phyloP scores from a whole-genome alignment of 92 coral and sea anemone species.

The Actinernus sp. region DNA sequence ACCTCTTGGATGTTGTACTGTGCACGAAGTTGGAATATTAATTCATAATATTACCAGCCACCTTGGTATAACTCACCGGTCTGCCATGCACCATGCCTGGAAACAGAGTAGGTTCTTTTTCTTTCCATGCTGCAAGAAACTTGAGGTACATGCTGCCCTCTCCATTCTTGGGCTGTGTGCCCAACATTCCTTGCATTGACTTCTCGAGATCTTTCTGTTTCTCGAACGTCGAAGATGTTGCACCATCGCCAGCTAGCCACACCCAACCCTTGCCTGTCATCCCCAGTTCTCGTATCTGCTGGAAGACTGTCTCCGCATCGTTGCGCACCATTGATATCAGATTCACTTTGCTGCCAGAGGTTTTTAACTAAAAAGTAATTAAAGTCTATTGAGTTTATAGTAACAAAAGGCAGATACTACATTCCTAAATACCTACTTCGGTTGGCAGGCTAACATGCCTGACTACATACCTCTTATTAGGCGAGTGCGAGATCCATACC shows the following conservation, averaged over 20 bases:
- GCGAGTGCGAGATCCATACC: too few species aligned
- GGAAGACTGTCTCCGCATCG: slow-evolving; percentile 98
- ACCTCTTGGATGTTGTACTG: too few species aligned
- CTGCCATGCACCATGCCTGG: slow-evolving; percentile 87
- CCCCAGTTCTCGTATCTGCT: slow-evolving; percentile 96
- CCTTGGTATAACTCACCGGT: slow-evolving; percentile 74
- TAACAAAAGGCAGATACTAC: too few species aligned
- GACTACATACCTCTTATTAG: too few species aligned
- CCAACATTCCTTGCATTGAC: slow-evolving; percentile 98
- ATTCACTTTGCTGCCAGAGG: slow-evolving; percentile 88
- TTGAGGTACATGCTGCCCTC: slow-evolving; percentile 91
- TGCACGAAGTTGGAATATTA: too few species aligned
- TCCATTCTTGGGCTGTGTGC: slow-evolving; percentile 98
- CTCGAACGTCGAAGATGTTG: slow-evolving; percentile 89
- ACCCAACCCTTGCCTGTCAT: slow-evolving; percentile 99
- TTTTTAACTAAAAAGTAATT: slow-evolving; percentile 69
- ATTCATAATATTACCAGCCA: too few species aligned
- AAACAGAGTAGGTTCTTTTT: slow-evolving; percentile 81
- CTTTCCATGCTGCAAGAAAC: slow-evolving; percentile 88
- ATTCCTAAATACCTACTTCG: too few species aligned
- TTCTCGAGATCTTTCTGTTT: slow-evolving; percentile 84
- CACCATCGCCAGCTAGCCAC: slow-evolving; percentile 97
- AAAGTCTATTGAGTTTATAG: too few species aligned
- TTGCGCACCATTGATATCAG: slow-evolving; percentile 96
- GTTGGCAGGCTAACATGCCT: too few species aligned